phyloP scores from a whole-genome alignment of 2,888 invertebrate species.

The Xestia ashworthii region DNA sequence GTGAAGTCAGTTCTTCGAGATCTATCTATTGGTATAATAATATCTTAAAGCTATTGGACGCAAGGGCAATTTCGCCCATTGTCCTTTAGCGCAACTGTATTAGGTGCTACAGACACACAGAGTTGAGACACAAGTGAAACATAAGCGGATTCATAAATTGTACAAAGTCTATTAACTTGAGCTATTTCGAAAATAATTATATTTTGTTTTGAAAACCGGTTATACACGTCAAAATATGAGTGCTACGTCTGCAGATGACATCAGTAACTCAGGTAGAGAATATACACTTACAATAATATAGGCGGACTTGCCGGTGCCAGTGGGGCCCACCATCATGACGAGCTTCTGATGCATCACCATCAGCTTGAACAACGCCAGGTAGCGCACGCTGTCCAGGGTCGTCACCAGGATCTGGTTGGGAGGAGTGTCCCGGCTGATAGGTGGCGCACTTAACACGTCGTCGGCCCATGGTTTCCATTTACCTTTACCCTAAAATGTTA shows the following conservation, averaged over 20 bases:
- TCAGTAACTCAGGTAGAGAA: neutral
- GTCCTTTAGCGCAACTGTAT: neutral
- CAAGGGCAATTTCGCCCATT: too few relatives aligned
- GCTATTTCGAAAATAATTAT: neutral
- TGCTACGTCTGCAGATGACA: neutral
- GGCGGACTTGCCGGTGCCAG: constrained; percentile 98
- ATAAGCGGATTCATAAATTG: neutral
- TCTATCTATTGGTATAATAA: too few relatives aligned
- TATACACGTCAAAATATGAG: neutral
- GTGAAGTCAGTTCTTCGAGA: too few relatives aligned
- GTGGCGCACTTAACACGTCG: constrained; percentile 93
- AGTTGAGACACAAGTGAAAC: neutral
- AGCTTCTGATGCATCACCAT: constrained; percentile 95
- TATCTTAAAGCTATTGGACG: too few relatives aligned
- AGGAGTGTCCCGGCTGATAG: constrained; percentile 96
- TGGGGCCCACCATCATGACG: constrained; percentile 97
- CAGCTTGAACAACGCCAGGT: constrained; percentile 94
- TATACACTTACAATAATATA: constrained; percentile 93
- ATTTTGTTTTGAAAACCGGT: neutral
- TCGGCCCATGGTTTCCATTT: constrained; percentile 98
- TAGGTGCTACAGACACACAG: neutral
- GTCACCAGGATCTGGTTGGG: constrained; percentile 99
- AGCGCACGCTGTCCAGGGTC: constrained; percentile 97
- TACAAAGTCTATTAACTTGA: neutral
- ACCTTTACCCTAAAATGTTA: constrained; percentile 93